Evolutionary conservation across 2,113 vertebrate species (phyloP), one percentile per base, ranked within the genome.

Genomic region (Scytalopus superciliaris): DNA sequence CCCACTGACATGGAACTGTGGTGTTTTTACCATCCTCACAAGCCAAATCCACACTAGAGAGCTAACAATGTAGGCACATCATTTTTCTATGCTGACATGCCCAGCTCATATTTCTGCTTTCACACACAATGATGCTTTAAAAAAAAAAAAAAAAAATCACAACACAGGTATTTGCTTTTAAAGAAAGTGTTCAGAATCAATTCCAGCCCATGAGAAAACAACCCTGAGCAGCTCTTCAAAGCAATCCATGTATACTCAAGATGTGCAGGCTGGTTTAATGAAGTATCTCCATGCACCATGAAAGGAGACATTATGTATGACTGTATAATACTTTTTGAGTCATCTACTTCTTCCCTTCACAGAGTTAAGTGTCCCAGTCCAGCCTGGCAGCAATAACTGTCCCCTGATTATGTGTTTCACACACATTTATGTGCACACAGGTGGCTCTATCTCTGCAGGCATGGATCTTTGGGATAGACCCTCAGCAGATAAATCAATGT

Each of bases 261-360:
- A 59, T 3, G 4, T 21, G 2, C 19, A 45, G 24, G 57, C 18
- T 12, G 25, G 35, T 31, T 21, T 77, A 33, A 11, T 0, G 5
- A 8, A 24, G 1, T 1, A 13, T 16, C 28, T 59, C 57, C 25
- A 25, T 0, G 0, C 8, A 25, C 6, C 19, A 10, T 1, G 2
- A 69, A 45, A 90, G 28, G 14, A 87, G 24, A 66, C 33, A 9
- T 6, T 2, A 16, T 3, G 3, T 6, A 39, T 3, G 17, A 35
- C 5, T 27, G 18, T 15, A 35, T 7, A 9, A 24, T 6, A 12
- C 4, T 2, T 19, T 87, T 22, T 37, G 42, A 9, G 37, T 6
- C 5, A 77, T 10, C 9, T 11, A 21, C 40, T 7, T 50, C 64
- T 57, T 60, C 16, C 33, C 70, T 55, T 53, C 2, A 0, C 5